Percentiles rank a stretch among this genome's conserved stretches.
Conservation (phyloP, 53 echinoderm and acorn worm genomes). For the Luidia sarsii region DNA sequence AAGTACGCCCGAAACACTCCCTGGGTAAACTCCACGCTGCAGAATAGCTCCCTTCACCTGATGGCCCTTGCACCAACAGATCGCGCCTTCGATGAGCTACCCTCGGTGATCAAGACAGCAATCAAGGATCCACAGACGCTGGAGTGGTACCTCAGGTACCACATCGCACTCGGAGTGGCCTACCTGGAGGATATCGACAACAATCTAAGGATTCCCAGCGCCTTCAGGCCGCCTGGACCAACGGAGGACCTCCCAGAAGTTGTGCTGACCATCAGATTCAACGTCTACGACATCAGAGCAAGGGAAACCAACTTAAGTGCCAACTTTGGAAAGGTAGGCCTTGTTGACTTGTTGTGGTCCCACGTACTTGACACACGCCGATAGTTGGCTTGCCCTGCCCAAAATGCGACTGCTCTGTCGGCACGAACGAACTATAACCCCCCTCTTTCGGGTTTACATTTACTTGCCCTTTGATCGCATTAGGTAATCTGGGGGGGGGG, state of each 20-base stretch:
- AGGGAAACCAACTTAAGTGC: background rate
- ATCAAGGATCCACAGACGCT: conserved; percentile 46
- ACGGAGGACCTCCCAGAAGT: conserved; percentile 40
- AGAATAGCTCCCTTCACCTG: conserved; percentile 28
- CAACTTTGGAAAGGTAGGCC: conserved; percentile 7
- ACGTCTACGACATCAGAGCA: conserved; percentile 43
- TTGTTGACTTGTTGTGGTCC: no score
- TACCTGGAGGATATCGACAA: conserved; percentile 22
- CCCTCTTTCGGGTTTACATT: no score
- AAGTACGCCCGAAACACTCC: conserved; percentile 56
- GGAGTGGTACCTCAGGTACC: conserved; percentile 76
- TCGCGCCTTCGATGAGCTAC: conserved; percentile 54
- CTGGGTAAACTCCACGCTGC: conserved; percentile 49
- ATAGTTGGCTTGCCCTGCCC: no score
- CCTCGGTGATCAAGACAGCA: conserved; percentile 16
- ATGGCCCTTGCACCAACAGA: conserved; percentile 62
- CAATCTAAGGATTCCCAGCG: conserved; percentile 61
- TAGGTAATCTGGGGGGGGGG: no score
- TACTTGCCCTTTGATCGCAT: no score
- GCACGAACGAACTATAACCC: no score
- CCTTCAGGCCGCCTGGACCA: conserved; percentile 62
- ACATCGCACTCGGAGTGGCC: conserved; percentile 53
- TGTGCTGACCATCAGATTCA: conserved; percentile 64
- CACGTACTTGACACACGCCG: no score
- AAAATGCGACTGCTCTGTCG: no score